These are phyloP conservation scores for Cerastis leucographa DNA, from an alignment of 2,888 invertebrate species.

Conservation along the genomic window DNA sequence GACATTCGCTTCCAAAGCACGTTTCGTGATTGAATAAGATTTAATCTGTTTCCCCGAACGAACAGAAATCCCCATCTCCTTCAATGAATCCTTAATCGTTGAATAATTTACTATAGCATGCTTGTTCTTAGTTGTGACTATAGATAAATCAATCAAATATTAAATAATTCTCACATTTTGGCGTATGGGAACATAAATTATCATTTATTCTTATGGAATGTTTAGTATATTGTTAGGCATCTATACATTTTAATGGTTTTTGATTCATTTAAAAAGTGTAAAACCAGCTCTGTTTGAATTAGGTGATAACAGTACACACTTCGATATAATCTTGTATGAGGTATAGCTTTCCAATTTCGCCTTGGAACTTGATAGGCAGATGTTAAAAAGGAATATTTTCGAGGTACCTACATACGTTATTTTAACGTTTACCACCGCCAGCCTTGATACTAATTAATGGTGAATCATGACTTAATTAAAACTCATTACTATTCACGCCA, in stretches of 20 bases:
- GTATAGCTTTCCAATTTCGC: neutral
- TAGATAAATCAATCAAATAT: constrained; percentile 60
- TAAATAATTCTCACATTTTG: constrained; percentile 34
- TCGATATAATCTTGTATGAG: neutral
- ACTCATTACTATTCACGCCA: constrained; percentile 35
- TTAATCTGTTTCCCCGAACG: constrained; percentile 85
- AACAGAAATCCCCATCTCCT: constrained; percentile 77
- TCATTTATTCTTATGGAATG: constrained; percentile 26
- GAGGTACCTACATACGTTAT: neutral
- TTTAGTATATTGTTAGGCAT: neutral
- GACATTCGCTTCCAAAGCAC: constrained; percentile 87
- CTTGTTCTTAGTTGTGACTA: constrained; percentile 73
- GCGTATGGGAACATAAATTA: constrained; percentile 44
- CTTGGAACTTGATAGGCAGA: neutral
- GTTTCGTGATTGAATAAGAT: constrained; percentile 85
- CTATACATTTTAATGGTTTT: neutral
- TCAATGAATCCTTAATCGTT: constrained; percentile 83
- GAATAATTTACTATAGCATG: constrained; percentile 85
- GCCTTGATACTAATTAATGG: constrained; percentile 35
- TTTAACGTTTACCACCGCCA: neutral
- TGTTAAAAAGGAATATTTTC: constrained; percentile 5
- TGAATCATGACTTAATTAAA: constrained; percentile 38
- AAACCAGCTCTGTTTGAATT: neutral
- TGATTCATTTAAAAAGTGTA: neutral
- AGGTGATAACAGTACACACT: neutral